phyloP scores from a whole-genome alignment of 2,888 invertebrate genomes.

The Rugalucina vietnamica region DNA sequence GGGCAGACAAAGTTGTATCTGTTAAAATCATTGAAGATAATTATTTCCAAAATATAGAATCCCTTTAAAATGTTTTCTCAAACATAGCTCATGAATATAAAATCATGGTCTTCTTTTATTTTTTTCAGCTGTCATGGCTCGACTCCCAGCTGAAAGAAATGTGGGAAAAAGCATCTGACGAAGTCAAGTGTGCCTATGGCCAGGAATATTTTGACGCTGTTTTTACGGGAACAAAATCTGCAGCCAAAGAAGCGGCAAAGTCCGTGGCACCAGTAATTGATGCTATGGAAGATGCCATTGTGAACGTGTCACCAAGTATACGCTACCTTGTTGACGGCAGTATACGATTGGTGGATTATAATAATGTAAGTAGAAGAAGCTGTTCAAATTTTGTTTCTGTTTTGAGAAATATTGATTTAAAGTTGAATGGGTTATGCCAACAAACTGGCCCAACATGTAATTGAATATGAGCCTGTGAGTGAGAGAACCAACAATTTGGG shows the following conservation, averaged over 20 bases:
- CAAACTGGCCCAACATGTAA: too few species aligned
- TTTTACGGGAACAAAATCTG: slow-evolving; percentile 44
- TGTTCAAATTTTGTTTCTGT: too few species aligned
- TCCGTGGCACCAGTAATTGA: slow-evolving; percentile 69
- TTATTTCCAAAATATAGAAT: too few species aligned
- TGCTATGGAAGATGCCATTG: slow-evolving; percentile 70
- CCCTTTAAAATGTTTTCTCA: too few species aligned
- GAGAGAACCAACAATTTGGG: too few species aligned
- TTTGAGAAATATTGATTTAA: too few species aligned
- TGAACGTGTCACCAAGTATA: slow-evolving; percentile 57
- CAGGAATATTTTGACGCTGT: slow-evolving; percentile 61
- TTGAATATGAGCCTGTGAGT: too few species aligned
- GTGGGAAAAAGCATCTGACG: slow-evolving; percentile 63
- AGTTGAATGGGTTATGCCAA: too few species aligned
- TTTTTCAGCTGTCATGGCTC: slow-evolving; percentile 61
- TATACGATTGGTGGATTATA: slow-evolving; percentile 64
- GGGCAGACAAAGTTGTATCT: too few species aligned
- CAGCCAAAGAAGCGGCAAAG: slow-evolving; percentile 55
- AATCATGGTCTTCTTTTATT: too few species aligned
- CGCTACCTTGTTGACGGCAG: slow-evolving; percentile 74
- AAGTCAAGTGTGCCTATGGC: slow-evolving; percentile 70
- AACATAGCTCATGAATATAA: too few species aligned
- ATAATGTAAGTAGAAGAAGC: slow-evolving; percentile 73
- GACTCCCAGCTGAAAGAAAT: slow-evolving; percentile 63
- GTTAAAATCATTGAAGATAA: too few species aligned